These are phyloP conservation scores for Trachelus tabidus DNA, from an alignment of 2,888 invertebrate species.

Conservation along the genomic window DNA sequence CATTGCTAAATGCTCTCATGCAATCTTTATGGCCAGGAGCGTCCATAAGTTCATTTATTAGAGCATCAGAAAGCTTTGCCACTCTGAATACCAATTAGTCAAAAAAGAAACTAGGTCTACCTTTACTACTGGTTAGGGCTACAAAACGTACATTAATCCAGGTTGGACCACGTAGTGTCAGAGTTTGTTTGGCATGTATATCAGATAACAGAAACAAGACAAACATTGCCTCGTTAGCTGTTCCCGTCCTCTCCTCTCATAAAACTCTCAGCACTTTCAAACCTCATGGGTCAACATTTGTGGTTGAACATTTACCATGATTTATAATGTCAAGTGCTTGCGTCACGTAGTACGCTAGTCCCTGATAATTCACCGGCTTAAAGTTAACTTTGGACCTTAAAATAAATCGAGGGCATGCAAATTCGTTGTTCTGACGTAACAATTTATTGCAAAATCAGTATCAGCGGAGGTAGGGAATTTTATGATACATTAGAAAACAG, in stretches of 20 bases:
- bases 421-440: not conserved
- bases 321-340: conserved; percentile 11
- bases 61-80: not conserved
- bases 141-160: conserved; percentile 15
- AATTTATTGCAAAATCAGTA: not conserved
- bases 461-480: not conserved
- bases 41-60: not conserved
- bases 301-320: conserved; percentile 8
- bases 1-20: not conserved
- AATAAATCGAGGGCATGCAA: not conserved
- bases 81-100: not conserved
- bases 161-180: conserved; percentile 7
- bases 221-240: conserved; percentile 21
- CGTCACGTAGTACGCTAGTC: conserved; percentile 11
- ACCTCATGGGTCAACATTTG: conserved; percentile 17
- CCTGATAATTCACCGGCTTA: not conserved
- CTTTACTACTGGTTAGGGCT: not conserved
- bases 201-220: conserved; percentile 20
- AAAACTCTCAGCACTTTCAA: conserved; percentile 13
- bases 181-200: conserved; percentile 20
- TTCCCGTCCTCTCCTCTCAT: conserved; percentile 1
- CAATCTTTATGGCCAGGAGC: not conserved
- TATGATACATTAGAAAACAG: not conserved
- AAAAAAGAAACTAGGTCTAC: not conserved
- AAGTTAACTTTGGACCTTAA: not conserved